phyloP scores from a whole-genome alignment of 2,797 vertebrate genomes.

The Onychomys torridus region DNA sequence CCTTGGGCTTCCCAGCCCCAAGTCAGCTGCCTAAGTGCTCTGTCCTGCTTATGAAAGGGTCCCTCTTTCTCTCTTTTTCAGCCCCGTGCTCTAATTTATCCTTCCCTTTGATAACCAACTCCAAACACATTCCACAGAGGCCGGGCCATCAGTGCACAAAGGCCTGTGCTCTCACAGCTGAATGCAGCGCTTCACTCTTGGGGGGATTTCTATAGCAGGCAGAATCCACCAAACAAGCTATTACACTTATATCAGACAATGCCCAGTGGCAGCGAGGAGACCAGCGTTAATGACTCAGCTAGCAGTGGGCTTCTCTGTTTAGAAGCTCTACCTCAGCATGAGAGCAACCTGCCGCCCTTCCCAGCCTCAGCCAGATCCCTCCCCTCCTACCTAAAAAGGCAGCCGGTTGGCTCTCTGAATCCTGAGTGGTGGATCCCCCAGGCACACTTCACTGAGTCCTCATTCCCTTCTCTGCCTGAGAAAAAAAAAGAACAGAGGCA shows the following conservation, averaged over 20 bases:
- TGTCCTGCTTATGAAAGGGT: slow-evolving; percentile 68
- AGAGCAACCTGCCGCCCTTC: slow-evolving; percentile 75
- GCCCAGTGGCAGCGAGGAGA: slow-evolving; percentile 72
- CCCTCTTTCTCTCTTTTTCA: slow-evolving; percentile 76
- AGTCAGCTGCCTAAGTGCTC: slow-evolving; percentile 71
- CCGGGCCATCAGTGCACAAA: slow-evolving; percentile 73
- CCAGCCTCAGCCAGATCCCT: slow-evolving; percentile 59
- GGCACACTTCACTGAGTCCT: background rate
- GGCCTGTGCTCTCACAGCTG: slow-evolving; percentile 31
- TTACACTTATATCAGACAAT: slow-evolving; percentile 84
- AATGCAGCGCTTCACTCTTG: slow-evolving; percentile 65
- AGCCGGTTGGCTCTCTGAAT: slow-evolving; percentile 63
- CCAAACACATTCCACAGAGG: slow-evolving; percentile 70
- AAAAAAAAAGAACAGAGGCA: slow-evolving; percentile 28
- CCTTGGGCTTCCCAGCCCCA: slow-evolving; percentile 27
- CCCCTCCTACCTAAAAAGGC: slow-evolving; percentile 68
- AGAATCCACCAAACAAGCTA: slow-evolving; percentile 82
- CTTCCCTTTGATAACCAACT: slow-evolving; percentile 83
- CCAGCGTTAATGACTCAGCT: slow-evolving; percentile 81
- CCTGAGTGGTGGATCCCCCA: slow-evolving; percentile 9
- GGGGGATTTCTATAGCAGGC: slow-evolving; percentile 63
- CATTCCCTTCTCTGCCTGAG: slow-evolving; percentile 26
- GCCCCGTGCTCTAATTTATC: slow-evolving; percentile 78
- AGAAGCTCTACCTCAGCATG: slow-evolving; percentile 68
- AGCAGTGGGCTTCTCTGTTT: slow-evolving; percentile 77